These are phyloP conservation scores for Solea senegalensis DNA, from an alignment of 2,113 vertebrate genomes.

Conservation along the genomic window DNA sequence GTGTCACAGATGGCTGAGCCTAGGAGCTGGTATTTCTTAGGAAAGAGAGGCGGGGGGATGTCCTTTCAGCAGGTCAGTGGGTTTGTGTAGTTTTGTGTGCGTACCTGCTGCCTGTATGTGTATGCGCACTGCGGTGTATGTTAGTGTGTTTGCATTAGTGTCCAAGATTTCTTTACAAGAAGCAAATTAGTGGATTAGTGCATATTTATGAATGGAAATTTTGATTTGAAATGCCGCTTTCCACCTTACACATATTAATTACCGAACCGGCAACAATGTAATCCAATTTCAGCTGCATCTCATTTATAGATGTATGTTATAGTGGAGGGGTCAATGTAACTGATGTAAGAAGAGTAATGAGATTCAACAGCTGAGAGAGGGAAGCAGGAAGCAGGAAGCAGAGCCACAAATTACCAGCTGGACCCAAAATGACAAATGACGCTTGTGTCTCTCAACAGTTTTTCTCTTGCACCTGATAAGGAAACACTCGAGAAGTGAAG, in stretches of 20 bases:
- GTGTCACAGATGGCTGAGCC: slow-evolving; percentile 65
- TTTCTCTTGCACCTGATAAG: slow-evolving; percentile 21
- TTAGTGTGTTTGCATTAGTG: slow-evolving; percentile 23
- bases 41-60: slow-evolving; percentile 44
- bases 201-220: slow-evolving; percentile 19
- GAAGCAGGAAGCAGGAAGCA: slow-evolving; percentile 7
- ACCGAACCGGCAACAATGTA: neutral
- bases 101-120: slow-evolving; percentile 6
- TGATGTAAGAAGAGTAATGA: neutral
- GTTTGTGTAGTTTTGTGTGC: slow-evolving; percentile 53
- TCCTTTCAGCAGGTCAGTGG: slow-evolving; percentile 55
- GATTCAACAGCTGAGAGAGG: slow-evolving; percentile 3
- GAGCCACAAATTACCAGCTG: neutral
- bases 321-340: slow-evolving; percentile 14
- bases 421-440: neutral
- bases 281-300: slow-evolving; percentile 11
- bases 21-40: slow-evolving; percentile 55
- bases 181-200: slow-evolving; percentile 4
- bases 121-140: slow-evolving; percentile 16
- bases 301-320: neutral
- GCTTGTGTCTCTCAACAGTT: neutral
- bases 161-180: neutral
- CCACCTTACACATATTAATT: neutral
- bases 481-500: slow-evolving; percentile 34
- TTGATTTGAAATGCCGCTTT: slow-evolving; percentile 4